Percentiles rank a stretch among this genome's conserved stretches.
Conservation (phyloP, 1,140 invertebrate genomes). For the Phymastichus coffea region DNA sequence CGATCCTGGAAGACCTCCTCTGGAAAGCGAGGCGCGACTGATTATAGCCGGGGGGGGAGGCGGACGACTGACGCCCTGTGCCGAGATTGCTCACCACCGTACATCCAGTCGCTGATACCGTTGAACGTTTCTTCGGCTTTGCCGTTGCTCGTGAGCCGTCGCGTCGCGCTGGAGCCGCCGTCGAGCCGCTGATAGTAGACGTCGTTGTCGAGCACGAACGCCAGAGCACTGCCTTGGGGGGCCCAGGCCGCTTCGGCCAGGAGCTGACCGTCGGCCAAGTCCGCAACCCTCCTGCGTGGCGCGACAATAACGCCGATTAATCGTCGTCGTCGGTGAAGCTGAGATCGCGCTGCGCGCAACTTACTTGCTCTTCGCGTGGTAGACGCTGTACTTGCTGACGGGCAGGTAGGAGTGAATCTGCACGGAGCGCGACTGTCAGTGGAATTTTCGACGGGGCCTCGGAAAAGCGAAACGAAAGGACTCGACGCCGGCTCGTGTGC, state of each 20-base stretch:
- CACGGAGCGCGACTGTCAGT: no score
- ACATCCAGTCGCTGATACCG: conserved; percentile 76
- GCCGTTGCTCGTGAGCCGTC: conserved; percentile 63
- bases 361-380: conserved; percentile 57
- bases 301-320: no score
- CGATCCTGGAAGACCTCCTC: conserved; percentile 69
- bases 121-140: conserved; percentile 70
- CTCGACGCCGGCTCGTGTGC: no score
- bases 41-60: no score
- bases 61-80: no score
- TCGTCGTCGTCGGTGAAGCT: no score
- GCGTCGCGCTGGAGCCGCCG: conserved; percentile 20
- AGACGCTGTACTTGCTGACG: conserved; percentile 60
- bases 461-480: no score
- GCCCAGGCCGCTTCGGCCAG: conserved; percentile 63
- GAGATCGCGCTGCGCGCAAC: no score
- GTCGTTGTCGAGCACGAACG: conserved; percentile 77
- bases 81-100: no score
- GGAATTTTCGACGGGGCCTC: no score
- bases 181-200: conserved; percentile 69
- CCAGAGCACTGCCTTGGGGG: conserved; percentile 63
- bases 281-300: conserved; percentile 45
- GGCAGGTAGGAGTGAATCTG: conserved; percentile 66
- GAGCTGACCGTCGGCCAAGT: conserved; percentile 53
- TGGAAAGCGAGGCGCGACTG: conserved; percentile 41